Base-by-base conservation (phyloP, 92 coral and sea anemone species). In the Epizoanthus stellaris region DNA sequence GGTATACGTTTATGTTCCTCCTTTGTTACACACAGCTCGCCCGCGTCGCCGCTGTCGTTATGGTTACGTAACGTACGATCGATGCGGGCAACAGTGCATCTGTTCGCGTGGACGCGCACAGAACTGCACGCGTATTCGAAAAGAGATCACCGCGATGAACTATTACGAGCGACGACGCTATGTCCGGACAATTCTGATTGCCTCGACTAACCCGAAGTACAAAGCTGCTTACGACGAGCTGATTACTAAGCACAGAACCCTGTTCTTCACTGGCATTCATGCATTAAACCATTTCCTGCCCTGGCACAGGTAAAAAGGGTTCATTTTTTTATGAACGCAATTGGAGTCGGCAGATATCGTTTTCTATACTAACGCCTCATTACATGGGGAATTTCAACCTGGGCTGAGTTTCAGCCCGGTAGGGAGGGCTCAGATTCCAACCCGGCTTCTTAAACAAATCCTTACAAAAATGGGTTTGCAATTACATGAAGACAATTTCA, bases 121-220 rank as follows among this genome's bases (percentile, higher is more conserved):
- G 0, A 54, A 79, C 47, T 90, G 93, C 76, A 81, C 85, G 7
- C 87, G 93, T 16, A 82, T 87, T 3, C 74, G 91, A 17, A 87
- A 76, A 47, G 93, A 90, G 52, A 87, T 90, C 69, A 90, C 91
- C 10, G 56, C 90, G 57, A 87, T 90, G 91, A 64, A 80, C 11
- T 25, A 84, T 4, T 77, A 52, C 6, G 93, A 90, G 70, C 72
- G 93, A n/a, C 36, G 19, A 13, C 82, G 82, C 10, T 82, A 90
- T 47, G 45, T 87, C 42, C 57, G 57, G 36, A 83, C 82, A 20
- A 63, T 90, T 4, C 58, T 11, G 43, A 90, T 81, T 20, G 93
- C 93, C 13, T 90, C 93, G 9, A 90, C 93, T 17, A 66, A 87
- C 39, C 75, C 86, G 2, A 82, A 69, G 88, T 90, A 76, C 85